Evolutionary conservation across 2,797 vertebrate genomes (phyloP), one percentile per base, ranked within the genome.

Genomic region (Allobates femoralis): DNA sequence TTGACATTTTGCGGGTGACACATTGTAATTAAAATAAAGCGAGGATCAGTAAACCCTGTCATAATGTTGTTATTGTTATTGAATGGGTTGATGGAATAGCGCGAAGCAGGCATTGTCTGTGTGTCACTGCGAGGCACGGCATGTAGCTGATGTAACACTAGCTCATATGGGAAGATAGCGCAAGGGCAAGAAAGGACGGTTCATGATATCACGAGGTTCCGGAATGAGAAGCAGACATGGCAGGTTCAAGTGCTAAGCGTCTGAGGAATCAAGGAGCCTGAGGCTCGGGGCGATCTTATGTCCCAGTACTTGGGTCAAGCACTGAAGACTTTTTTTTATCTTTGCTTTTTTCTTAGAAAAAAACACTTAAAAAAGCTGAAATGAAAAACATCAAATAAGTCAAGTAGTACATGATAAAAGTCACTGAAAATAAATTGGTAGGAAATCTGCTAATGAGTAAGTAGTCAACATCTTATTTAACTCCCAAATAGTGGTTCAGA

Each of bases 1-100:
- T 28, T 75, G 83, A 85, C 75, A 85, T 78, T 85, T 64, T 34
- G 18, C 34, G 62, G 50, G 60, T 78, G 74, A 78, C 74, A 78
- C 74, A 53, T 55, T 55, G 60, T 79, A 85, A 85, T 85, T 85
- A 78, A 85, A 78, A 79, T 78, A 67, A 67, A 79, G 28, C 21
- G 66, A 60, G 71, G 71, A 26, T 76, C 56, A 85, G 74, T 77
- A 64, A 84, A 56, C 58, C 58, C 83, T 55, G 75, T 78, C 62
- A 84, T 84, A 76, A 84, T 64, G 46, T 53, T 78, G 75, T 53
- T 81, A 66, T 51, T 34, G 73, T 78, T 62, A 78, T 79, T 77
- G 41, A 58, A 62, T 64, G 83, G 28, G 14, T 23, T 77, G 28
- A 84, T 76, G 41, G 56, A 77, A 77, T 76, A 41, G 32, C 18